Evolutionary conservation across 2,888 invertebrate genomes (phyloP), one percentile per base, ranked within the genome.

Genomic region (Helleia helle): DNA sequence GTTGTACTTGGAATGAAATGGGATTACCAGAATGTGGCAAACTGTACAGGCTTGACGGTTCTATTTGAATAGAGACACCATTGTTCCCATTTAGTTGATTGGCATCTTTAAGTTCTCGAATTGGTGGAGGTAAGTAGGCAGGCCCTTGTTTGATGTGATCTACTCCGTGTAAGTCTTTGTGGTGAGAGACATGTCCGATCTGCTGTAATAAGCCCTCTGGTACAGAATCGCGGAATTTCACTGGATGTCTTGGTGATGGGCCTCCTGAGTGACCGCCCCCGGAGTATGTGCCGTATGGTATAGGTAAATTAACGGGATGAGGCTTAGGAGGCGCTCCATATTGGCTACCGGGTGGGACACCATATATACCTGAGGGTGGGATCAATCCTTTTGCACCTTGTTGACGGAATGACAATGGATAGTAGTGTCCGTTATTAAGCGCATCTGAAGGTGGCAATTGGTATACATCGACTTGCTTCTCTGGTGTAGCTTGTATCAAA

Each of bases 221-320:
- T 0, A 93, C 90, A 0, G 91, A 88, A n/a, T 92, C 90, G 31
- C 92, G 86, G 65, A 92, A 93, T 49, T 90, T 87, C 3, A 93
- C 87, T 0, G 93, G 93, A 22, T 86, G 85, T 56, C 81, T 84
- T 0, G 89, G 88, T 1, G 65, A 63, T 36, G 62, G 71, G 1
- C 79, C 73, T 1, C 86, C 81, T 0, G 80, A 62, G 47, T 74
- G 73, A 0, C 76, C 75, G 0, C 85, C 84, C 3, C 85, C 84
- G 0, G 85, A 79, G 39, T 70, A 64, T 0, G 71, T 62, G 0
- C 85, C 85, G 39, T 83, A 84, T 0, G 83, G 79, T 1, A 85
- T 63, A 0, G 86, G 80, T 1, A 86, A 50, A 43, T 80, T 63
- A 0, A 66, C 41, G 6, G 69, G 65, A 0, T 56, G 59, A 1